Conservation (phyloP, 35 echinoderm and acorn worm species). For the Amphiura filiformis region DNA sequence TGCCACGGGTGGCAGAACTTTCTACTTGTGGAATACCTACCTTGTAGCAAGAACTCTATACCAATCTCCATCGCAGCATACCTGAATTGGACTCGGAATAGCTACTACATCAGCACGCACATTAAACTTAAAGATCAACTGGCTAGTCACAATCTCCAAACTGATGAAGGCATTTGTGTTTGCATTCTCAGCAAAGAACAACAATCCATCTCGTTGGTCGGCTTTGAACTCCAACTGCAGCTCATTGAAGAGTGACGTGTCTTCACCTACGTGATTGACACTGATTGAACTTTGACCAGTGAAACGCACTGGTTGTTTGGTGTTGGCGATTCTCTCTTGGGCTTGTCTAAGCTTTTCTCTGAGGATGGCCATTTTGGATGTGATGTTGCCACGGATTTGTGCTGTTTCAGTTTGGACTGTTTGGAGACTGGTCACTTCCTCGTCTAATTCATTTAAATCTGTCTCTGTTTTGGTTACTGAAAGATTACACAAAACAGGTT, state of each 20-base stretch:
- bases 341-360: constrained; percentile 65
- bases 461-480: constrained; percentile 67
- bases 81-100: constrained; percentile 80
- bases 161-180: constrained; percentile 48
- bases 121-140: constrained; percentile 59
- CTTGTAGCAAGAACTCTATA: constrained; percentile 79
- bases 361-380: constrained; percentile 55
- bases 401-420: constrained; percentile 60
- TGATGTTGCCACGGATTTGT: constrained; percentile 55
- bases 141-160: constrained; percentile 75
- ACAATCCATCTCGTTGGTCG: constrained; percentile 64
- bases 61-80: constrained; percentile 89
- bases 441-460: neutral
- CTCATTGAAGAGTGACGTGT: constrained; percentile 54
- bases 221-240: constrained; percentile 69
- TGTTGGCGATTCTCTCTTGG: constrained; percentile 71
- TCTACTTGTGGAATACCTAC: no score
- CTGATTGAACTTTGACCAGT: constrained; percentile 53
- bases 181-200: constrained; percentile 78
- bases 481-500: neutral
- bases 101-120: constrained; percentile 72
- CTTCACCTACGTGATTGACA: constrained; percentile 20
- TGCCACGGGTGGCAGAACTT: no score
- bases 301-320: constrained; percentile 80
- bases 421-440: constrained; percentile 42